Evolutionary conservation across 1,140 invertebrate genomes (phyloP), one percentile per base, ranked within the genome.

Genomic region (Zaprionus ornatus): DNA sequence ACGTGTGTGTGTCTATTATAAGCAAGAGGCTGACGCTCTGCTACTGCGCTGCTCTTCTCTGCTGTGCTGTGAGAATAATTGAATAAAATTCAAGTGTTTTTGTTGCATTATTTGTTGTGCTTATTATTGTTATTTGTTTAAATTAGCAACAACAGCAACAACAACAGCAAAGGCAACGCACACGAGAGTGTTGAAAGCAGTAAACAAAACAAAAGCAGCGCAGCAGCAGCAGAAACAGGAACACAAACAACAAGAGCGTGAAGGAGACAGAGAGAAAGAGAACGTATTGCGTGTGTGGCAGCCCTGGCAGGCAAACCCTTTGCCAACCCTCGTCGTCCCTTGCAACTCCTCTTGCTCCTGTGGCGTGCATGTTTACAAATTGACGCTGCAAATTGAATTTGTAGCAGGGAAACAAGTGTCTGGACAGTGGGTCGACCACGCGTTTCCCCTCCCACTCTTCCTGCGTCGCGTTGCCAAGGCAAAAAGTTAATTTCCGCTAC

Each of bases 121-220:
- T 83, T 83, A 80, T 88, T 88, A 84, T 88, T 84, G 84, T 88
- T 88, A 88, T 88, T 88, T 88, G 84, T 88, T 88, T 88, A 88
- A 88, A 88, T 84, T 75, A 84, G 55, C 80, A 90, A 71, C 57
- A 76, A 84, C 77, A 86, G 67, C 71, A 76, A 52, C 56, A 56
- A 48, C 42, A 69, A 15, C 27, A 37, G 13, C 45, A 15, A 17
- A 19, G 32, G 27, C 45, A 66, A 61, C 50, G 48, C 63, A 70
- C 45, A 52, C 72, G 66, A 55, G 63, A 55, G 59, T 79, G 79
- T 69, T 77, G 74, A 77, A 77, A 69, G 68, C 65, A 56, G 45
- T 45, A 60, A 79, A 81, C 13, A 50, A 23, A 63, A 80, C 55
- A 73, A 59, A 42, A 61, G 17, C 25, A 21, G 12, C 12, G 32